Percentiles rank a stretch among this genome's conserved stretches.
These are phyloP conservation scores for Gibbula magus DNA, from an alignment of 2,888 invertebrate species.

Conservation along the genomic window DNA sequence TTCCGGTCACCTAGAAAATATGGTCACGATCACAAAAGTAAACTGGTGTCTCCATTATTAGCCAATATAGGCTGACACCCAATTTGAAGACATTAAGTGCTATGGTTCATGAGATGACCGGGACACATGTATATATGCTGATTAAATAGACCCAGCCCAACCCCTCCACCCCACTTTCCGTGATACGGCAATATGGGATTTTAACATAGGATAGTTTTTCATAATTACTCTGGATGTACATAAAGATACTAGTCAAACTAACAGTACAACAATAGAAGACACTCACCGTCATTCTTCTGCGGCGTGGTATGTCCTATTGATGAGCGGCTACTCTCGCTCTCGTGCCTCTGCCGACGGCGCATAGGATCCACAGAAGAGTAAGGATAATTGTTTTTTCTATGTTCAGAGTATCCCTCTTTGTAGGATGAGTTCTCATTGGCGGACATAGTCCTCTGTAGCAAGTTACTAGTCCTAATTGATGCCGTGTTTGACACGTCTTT, in stretches of 20 bases:
- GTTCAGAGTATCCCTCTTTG: conserved; percentile 27
- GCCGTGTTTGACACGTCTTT: conserved; percentile 16
- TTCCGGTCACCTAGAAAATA: too few relatives aligned
- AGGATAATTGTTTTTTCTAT: conserved; percentile 36
- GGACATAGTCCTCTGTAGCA: conserved; percentile 20
- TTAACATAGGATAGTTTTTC: too few relatives aligned
- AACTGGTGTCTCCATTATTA: too few relatives aligned
- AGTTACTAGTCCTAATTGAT: conserved; percentile 20
- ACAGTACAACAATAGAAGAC: neutral
- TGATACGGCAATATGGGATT: too few relatives aligned
- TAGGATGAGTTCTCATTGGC: neutral
- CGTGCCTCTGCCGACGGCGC: conserved; percentile 49
- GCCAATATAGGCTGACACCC: too few relatives aligned
- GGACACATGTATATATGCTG: too few relatives aligned
- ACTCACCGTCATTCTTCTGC: conserved; percentile 38
- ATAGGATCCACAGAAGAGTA: conserved; percentile 41
- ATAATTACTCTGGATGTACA: neutral
- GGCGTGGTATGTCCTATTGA: conserved; percentile 27
- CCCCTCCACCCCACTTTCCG: too few relatives aligned
- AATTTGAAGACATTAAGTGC: too few relatives aligned
- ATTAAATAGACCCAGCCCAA: too few relatives aligned
- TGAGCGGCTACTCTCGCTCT: conserved; percentile 54
- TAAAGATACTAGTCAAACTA: neutral
- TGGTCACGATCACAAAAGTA: too few relatives aligned
- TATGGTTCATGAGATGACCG: too few relatives aligned